Evolutionary conservation across 2,888 invertebrate species (phyloP), one percentile per base, ranked within the genome.

Genomic region (Cephus pulcher): DNA sequence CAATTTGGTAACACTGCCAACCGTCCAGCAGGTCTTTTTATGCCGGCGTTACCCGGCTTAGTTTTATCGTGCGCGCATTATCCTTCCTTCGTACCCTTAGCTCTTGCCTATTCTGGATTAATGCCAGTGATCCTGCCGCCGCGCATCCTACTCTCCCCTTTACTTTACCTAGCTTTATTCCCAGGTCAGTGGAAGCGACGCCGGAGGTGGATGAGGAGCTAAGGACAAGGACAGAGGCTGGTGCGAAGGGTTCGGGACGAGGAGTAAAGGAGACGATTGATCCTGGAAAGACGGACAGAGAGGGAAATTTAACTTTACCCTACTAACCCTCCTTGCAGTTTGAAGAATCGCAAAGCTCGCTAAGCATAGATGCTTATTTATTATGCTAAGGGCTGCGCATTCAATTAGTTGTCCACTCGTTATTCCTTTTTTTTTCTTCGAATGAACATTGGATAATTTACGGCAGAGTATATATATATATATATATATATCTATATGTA

Each of bases 1-100:
- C 89, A 86, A 89, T 90, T 90, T 88, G 88, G 88, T 87, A 88
- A 89, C 89, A 88, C 86, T 88, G 86, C 87, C 88, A 84, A 88
- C 86, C 85, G 83, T 85, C 84, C 86, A 73, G 79, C 82, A 80
- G 81, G 80, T 85, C 86, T 88, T 89, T 89, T 88, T 89, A 89
- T 87, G 85, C 83, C 76, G 87, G 87, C 86, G 87, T 88, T 89
- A 88, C 85, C 87, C 85, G 86, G 89, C 88, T 90, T 89, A 89
- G 88, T 89, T 90, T 90, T 90, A 89, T 90, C 89, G 86, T 80
- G 83, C 86, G 76, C 84, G 88, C 86, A 88, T 89, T 89, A 89
- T 86, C 89, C 88, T 84, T 82, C 77, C 80, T 82, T 81, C 75
- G 75, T 74, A 77, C 78, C 81, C 79, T 77, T 69, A 69, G 82